These are phyloP conservation scores for Stichopus chloronotus DNA, from an alignment of 35 echinoderm and acorn worm species.

Conservation along the genomic window DNA sequence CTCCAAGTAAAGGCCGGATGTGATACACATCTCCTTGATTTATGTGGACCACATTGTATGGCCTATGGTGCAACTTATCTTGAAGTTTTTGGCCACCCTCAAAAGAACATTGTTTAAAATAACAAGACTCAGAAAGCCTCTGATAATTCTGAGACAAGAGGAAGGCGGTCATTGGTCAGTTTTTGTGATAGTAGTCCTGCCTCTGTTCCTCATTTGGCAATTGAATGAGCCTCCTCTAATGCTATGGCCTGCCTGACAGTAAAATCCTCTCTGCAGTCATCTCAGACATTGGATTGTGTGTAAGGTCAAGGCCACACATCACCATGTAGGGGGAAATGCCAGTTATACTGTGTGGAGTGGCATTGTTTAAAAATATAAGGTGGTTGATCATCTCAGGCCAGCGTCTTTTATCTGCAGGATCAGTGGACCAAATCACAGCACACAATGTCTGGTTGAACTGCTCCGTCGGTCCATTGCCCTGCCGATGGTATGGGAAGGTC, in stretches of 20 bases:
- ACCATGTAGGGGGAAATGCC: conserved; percentile 28
- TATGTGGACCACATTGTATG: conserved; percentile 5
- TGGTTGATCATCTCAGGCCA: conserved; percentile 60
- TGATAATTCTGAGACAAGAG: background rate
- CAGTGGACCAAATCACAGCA: conserved; percentile 47
- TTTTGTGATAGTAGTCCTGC: background rate
- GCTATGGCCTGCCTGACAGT: background rate
- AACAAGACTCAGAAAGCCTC: conserved; percentile 18
- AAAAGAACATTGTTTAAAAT: too few relatives aligned
- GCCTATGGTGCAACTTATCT: background rate
- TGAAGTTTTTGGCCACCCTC: conserved; percentile 13
- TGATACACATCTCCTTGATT: background rate
- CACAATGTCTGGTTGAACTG: conserved; percentile 54
- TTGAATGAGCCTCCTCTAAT: conserved; percentile 8
- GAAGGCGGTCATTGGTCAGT: background rate
- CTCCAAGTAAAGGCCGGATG: conserved; percentile 22
- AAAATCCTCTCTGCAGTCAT: conserved; percentile 34
- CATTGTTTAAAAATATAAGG: conserved; percentile 54
- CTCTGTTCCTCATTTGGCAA: background rate
- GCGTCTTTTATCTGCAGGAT: conserved; percentile 13
- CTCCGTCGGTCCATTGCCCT: conserved; percentile 49
- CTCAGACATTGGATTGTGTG: background rate
- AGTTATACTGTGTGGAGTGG: conserved; percentile 46
- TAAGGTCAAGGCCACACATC: conserved; percentile 45
- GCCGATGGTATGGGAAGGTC: conserved; percentile 45